Base-by-base conservation (phyloP, 53 echinoderm and acorn worm genomes). In the Zoroaster sp. region DNA sequence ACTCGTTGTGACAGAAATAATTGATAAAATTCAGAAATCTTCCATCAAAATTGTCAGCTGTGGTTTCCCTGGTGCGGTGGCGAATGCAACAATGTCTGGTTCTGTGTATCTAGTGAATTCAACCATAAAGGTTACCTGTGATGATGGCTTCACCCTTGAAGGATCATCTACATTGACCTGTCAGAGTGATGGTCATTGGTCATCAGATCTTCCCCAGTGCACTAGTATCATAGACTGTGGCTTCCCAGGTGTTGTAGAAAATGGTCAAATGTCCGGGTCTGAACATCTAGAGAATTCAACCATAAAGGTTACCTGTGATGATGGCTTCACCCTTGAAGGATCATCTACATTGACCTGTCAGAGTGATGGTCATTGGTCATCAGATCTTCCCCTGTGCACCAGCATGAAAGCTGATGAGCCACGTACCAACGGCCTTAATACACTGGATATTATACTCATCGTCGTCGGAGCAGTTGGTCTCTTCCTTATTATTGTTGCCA, bases 41-140 rank as follows among this genome's bases (percentile, higher is more conserved):
- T 83, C 85, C 1, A 77, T 90, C 40, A 92, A 90, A 74, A 59
- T 92, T 0, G 76, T 90, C 17, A 92, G 86, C 40, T 92, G 93
- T 75, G 93, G 93, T 9, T 90, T 49, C 37, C 93, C 90, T 10
- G 90, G 90, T n/a, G 45, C 14, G 18, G 86, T 92, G 23, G 78
- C 75, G 25, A 90, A 92, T 80, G 93, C 90, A 31, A 21, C 5
- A 1, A 33, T 82, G 33, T 37, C 49, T 0, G 89, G 87, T 33
- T 63, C 68, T 38, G 88, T 92, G 44, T 92, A 75, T 45, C 74
- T 80, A 1, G 89, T 89, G 5, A 81, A 81, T 28, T 36, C 68
- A 34, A 81, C 69, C 9, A 35, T 89, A 23, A 33, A 43, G 8
- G 53, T 80, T 14, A 70, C 46, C 2, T 89, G 89, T 35, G 36